phyloP scores from a whole-genome alignment of 2,113 vertebrate species.

The Gallinago paraguaiae region DNA sequence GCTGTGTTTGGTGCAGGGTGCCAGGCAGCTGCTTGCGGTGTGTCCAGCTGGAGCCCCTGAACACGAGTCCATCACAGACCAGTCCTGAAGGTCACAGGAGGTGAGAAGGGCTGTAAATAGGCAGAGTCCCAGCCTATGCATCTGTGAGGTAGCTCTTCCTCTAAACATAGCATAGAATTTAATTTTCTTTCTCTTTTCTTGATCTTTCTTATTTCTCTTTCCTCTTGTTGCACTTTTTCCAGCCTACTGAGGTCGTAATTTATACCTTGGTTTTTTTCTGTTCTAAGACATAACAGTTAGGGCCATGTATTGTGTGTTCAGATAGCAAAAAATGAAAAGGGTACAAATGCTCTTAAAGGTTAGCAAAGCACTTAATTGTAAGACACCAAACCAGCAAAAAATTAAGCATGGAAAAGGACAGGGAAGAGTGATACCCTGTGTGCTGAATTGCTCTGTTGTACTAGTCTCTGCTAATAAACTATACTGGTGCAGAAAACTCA shows the following conservation, averaged over 20 bases:
- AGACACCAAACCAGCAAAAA: background rate
- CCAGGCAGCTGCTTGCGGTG: fast-evolving
- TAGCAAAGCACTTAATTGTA: background rate
- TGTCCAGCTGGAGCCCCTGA: background rate
- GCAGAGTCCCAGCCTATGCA: background rate
- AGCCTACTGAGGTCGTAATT: background rate
- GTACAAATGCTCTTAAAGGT: background rate
- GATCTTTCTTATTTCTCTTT: background rate
- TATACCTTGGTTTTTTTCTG: background rate
- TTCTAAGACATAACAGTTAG: background rate
- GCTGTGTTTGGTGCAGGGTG: fast-evolving
- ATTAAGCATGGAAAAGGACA: background rate
- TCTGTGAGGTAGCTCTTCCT: background rate
- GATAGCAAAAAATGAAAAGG: background rate
- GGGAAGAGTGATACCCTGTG: background rate
- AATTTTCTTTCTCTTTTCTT: background rate
- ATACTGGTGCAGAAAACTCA: background rate
- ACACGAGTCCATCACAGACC: fast-evolving
- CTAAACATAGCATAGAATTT: background rate
- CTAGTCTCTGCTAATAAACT: background rate
- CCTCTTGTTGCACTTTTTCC: background rate
- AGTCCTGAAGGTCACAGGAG: background rate
- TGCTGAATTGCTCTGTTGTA: background rate
- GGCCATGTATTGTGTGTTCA: background rate
- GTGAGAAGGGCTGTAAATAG: background rate